These are phyloP conservation scores for Euphydryas editha DNA, from an alignment of 2,888 invertebrate genomes.

Conservation along the genomic window DNA sequence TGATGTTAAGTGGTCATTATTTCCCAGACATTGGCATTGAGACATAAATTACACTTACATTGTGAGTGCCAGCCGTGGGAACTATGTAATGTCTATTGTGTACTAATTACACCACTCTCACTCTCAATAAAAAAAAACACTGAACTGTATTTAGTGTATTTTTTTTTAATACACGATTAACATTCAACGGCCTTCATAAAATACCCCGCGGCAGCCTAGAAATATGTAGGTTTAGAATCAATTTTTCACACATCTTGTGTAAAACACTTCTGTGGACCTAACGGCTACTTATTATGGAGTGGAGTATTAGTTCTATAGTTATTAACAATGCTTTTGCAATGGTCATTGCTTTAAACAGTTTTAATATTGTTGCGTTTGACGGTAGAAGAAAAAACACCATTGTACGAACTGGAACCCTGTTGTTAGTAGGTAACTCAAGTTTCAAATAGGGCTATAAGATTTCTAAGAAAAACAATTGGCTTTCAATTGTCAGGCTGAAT, in stretches of 20 bases:
- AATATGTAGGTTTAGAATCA: neutral
- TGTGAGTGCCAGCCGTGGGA: neutral
- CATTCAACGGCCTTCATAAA: neutral
- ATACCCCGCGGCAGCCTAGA: neutral
- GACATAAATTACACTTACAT: neutral
- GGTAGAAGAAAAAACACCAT: too few species aligned
- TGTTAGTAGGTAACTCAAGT: too few species aligned
- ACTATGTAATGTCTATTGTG: constrained; percentile 3
- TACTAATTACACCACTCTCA: neutral
- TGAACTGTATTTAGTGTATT: too few species aligned
- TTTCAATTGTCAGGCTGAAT: too few species aligned
- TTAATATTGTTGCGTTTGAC: too few species aligned
- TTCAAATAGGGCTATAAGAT: too few species aligned
- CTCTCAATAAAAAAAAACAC: constrained; percentile 1
- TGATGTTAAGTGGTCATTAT: constrained; percentile 3
- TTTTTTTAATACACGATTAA: neutral
- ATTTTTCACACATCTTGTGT: neutral
- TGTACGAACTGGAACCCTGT: too few species aligned
- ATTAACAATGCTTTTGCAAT: too few species aligned
- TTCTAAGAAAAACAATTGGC: too few species aligned
- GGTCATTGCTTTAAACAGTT: too few species aligned
- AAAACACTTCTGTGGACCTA: neutral
- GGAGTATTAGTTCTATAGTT: too few species aligned
- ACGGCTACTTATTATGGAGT: too few species aligned
- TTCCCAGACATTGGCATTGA: constrained; percentile 5